Evolutionary conservation across 2,113 vertebrate species (phyloP), one percentile per base, ranked within the genome.

Genomic region (Phalacrocorax aristotelis): DNA sequence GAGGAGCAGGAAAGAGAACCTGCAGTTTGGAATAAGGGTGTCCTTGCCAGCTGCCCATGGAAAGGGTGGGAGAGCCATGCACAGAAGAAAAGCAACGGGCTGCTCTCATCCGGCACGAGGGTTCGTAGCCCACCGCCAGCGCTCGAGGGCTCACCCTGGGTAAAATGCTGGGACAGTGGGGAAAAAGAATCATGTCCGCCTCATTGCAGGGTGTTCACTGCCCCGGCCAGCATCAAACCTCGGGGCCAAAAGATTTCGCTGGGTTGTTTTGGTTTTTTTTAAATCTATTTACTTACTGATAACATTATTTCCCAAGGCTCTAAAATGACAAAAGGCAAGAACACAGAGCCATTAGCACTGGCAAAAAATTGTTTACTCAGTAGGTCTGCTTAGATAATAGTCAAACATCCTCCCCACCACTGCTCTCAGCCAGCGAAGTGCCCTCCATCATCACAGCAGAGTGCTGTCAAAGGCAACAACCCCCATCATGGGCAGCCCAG

Each of bases 261-360:
- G 26, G 8, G 15, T 19, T 4, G 16, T 17, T 17, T 19, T 15
- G 8, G 15, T 0, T 18, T 19, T 18, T n/a, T 32, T 40, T 5
- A 8, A 74, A 46, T 60, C 30, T 55, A 13, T 78, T 78, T 85
- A 13, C 9, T n/a, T 48, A 9, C 54, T 48, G 65, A 60, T 61
- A 60, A 42, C 36, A 3, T 64, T 23, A 30, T 60, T 88, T 78
- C 65, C 65, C 55, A 26, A 40, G 60, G 79, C 80, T 91, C 32
- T 36, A 9, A 62, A 70, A 65, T n/a, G 84, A 32, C 55, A 69
- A 46, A 76, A n/a, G 76, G 17, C 49, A 66, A 48, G 51, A 51
- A 36, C 80, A 66, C 13, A 46, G 44, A 46, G 61, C 65, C 27
- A 34, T 51, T 49, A 15, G 75, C 65, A 30, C 11, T 36, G 65